Evolutionary conservation across 2,888 invertebrate species (phyloP), one percentile per base, ranked within the genome.

Genomic region (Limnephilus rhombicus): DNA sequence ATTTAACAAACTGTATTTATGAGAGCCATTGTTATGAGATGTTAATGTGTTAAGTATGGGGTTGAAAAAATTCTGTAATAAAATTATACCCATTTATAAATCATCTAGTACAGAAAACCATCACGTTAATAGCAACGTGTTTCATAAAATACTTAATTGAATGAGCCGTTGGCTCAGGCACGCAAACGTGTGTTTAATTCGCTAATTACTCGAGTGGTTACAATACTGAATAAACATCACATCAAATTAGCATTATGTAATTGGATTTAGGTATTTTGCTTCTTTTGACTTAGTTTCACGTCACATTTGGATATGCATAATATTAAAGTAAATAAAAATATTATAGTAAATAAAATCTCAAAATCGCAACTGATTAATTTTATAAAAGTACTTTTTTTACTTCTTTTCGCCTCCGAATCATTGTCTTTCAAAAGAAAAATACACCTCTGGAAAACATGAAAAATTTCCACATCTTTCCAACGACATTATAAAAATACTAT

Each of bases 171-270:
- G 34, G 83, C 24, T 24, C 7, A 68, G 24, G 24, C 83, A 83
- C 83, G 83, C 83, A 83, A 83, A 37, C 83, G 37, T 83, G 37
- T 41, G 37, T 37, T 83, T 37, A 83, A 83, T 83, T 37, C 83
- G 37, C 37, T 83, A 83, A 83, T 83, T 83, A 83, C 83, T 83
- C 83, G 34, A 83, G 83, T 83, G 37, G 37, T 83, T 83, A 83
- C 18, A 68, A 68, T 83, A 83, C 83, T 83, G 37, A 83, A 83
- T 37, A 83, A 83, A 37, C 37, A 24, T 83, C 83, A 83, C 9
- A 68, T 68, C 68, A 68, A n/a, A 68, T 68, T n/a, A 83, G 37
- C 83, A 83, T 83, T 83, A n/a, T n/a, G n/a, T n/a, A 83, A 83
- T 83, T 83, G 83, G 37, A n/a, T 37, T 83, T 37, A 83, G 2